Percentiles rank a stretch among this genome's conserved stretches.
phyloP scores from a whole-genome alignment of 2,888 invertebrate genomes.

The Notodonta ziczac region DNA sequence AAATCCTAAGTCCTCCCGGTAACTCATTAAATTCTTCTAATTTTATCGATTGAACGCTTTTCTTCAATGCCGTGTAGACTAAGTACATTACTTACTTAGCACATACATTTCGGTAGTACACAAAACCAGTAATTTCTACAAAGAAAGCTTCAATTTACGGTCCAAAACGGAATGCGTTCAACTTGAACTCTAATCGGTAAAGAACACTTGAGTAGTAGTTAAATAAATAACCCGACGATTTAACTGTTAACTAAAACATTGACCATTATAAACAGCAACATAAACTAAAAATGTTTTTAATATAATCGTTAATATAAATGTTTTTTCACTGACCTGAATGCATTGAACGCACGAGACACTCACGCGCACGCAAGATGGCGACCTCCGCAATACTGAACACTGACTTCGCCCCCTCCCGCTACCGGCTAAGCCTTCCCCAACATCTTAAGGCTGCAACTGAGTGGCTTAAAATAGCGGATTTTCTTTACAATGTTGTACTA shows the following conservation, averaged over 20 bases:
- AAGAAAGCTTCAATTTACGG: constrained; percentile 3
- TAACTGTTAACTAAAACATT: not conserved
- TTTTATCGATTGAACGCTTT: too few relatives aligned
- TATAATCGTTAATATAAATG: constrained; percentile 1
- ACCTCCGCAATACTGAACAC: constrained; percentile 2
- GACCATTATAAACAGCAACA: not conserved
- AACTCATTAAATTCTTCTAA: too few relatives aligned
- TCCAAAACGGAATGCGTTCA: constrained; percentile 1
- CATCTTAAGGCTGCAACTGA: not conserved
- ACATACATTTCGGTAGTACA: not conserved
- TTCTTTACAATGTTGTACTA: not conserved
- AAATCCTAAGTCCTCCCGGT: too few relatives aligned
- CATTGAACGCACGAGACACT: constrained; percentile 3
- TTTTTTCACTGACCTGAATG: constrained; percentile 5
- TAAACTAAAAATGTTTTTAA: too few relatives aligned
- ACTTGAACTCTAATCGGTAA: not conserved
- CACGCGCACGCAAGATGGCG: constrained; percentile 7
- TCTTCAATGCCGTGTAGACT: too few relatives aligned
- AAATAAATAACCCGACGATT: too few relatives aligned
- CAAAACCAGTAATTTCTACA: not conserved
- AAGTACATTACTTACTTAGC: not conserved
- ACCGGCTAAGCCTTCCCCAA: constrained; percentile 1
- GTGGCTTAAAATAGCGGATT: not conserved
- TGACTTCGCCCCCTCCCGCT: not conserved
- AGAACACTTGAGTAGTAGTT: not conserved